Evolutionary conservation across 2,888 invertebrate genomes (phyloP), one percentile per base, ranked within the genome.

Genomic region (Drosophila anomalata): DNA sequence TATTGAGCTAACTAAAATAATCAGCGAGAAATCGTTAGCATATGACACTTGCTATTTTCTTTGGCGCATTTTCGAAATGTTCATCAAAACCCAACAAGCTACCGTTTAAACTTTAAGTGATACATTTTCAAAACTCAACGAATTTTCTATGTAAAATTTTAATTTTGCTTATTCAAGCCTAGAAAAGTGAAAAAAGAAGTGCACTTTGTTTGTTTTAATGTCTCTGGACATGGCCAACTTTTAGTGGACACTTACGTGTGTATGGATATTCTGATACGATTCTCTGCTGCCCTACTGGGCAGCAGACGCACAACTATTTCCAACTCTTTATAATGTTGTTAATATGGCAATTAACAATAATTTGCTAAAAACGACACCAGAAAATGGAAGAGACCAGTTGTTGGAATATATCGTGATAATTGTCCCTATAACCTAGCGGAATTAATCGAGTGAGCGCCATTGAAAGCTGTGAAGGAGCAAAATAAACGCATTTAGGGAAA

Each of bases 351-450:
- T 70, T 70, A 70, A 68, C 69, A 69, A 48, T 61, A 52, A 70
- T 69, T 69, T 14, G 70, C 56, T 52, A 71, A 66, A 66, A 72
- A 66, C 52, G 66, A 73, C 67, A 72, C 58, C 24, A 51, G 14
- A 59, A 39, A 20, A n/a, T 12, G 41, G 22, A 2, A n/a, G 11
- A 6, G 42, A n/a, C 7, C 31, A 46, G 44, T 29, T 24, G 12
- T 12, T 14, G 17, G 26, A 14, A 44, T 11, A 31, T 31, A 31
- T 11, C n/a, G 6, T 47, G 39, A 44, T 46, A 46, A 26, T 11
- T 46, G 29, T 5, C 4, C 9, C 51, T 9, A 22, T 22, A 60
- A 31, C 39, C 8, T 22, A 59, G 14, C 12, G 9, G 11, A 7
- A 9, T 29, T 31, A 41, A 50, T 24, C 31, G 41, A 11, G 20